These are phyloP conservation scores for Dinomys branickii DNA, from an alignment of 2,113 vertebrate species.

Conservation along the genomic window DNA sequence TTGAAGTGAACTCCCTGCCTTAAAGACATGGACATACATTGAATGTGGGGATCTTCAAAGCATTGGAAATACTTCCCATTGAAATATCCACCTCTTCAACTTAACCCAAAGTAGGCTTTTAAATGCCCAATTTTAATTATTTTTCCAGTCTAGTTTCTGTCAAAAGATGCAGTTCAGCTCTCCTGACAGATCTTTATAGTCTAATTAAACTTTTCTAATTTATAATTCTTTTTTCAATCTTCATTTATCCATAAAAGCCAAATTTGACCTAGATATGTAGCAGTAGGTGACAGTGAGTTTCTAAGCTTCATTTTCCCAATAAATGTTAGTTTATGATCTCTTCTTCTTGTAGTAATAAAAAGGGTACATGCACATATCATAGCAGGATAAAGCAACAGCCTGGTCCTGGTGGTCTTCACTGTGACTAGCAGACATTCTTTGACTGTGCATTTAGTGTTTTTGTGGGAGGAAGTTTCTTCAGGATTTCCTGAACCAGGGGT, in stretches of 20 bases:
- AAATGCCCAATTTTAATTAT: constrained; percentile 44
- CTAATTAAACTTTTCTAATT: constrained; percentile 48
- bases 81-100: constrained; percentile 2
- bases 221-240: constrained; percentile 46
- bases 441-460: neutral
- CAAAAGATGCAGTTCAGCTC: constrained; percentile 33
- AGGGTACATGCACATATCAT: neutral
- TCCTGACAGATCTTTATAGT: neutral
- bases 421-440: neutral
- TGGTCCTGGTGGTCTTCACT: neutral
- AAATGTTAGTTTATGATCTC: neutral
- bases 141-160: constrained; percentile 19
- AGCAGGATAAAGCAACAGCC: neutral
- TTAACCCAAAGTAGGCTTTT: constrained; percentile 20
- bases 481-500: neutral
- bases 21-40: neutral
- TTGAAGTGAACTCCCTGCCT: neutral
- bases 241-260: constrained; percentile 38
- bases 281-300: neutral
- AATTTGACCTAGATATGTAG: constrained; percentile 29
- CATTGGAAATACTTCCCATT: constrained; percentile 20
- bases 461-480: neutral
- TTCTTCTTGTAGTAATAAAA: neutral
- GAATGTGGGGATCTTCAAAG: constrained; percentile 33
- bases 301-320: neutral